phyloP scores from a whole-genome alignment of 2,888 invertebrate species.

The Drosophila rellima region DNA sequence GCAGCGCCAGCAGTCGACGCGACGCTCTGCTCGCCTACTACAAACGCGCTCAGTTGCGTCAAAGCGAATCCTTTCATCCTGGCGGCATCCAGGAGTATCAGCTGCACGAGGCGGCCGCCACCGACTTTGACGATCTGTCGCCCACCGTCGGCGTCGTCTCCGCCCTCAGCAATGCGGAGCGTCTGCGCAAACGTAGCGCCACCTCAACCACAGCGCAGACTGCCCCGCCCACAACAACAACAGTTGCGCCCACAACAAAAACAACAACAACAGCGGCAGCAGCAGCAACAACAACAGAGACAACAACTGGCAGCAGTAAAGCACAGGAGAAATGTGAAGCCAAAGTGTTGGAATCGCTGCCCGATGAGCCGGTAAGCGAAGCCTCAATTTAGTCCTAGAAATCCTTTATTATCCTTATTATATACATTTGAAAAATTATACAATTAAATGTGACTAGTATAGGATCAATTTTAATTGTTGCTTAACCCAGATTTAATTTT shows the following conservation, averaged over 20 bases:
- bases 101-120: constrained; percentile 51
- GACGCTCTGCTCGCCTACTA: constrained; percentile 78
- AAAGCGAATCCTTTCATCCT: constrained; percentile 33
- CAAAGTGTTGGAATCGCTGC: constrained; percentile 83
- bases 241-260: constrained; percentile 23
- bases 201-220: constrained; percentile 40
- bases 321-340: constrained; percentile 83
- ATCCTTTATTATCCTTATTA: not conserved
- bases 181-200: constrained; percentile 70
- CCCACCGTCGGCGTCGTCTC: constrained; percentile 72
- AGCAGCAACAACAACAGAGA: constrained; percentile 16
- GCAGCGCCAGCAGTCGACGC: constrained; percentile 57
- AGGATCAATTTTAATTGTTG: no score
- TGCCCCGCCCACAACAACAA: constrained; percentile 14
- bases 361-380: constrained; percentile 85
- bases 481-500: no score
- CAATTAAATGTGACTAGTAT: no score
- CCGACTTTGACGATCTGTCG: constrained; percentile 74
- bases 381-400: not conserved
- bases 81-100: constrained; percentile 50
- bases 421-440: no score
- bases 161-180: constrained; percentile 56
- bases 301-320: constrained; percentile 36
- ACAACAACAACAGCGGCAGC: constrained; percentile 24
- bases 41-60: constrained; percentile 72